phyloP scores from a whole-genome alignment of 2,888 invertebrate species.

The Labia minor region DNA sequence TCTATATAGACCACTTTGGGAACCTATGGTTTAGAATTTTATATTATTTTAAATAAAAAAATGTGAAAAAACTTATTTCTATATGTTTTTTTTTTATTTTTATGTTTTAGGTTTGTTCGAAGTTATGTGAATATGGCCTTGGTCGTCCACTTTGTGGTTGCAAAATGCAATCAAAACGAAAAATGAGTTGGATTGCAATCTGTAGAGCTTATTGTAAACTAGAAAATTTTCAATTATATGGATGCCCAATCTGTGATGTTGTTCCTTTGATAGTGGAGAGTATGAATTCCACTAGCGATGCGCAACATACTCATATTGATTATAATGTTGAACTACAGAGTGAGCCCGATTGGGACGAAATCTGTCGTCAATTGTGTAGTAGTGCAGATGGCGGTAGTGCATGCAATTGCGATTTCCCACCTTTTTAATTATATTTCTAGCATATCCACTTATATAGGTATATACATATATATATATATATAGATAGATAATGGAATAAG shows the following conservation, averaged over 20 bases:
- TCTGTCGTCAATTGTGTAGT: not conserved
- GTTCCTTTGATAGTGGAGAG: not conserved
- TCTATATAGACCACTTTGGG: too few relatives aligned
- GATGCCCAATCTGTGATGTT: not conserved
- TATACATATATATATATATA: too few relatives aligned
- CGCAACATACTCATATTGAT: not conserved
- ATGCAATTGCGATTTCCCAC: not conserved
- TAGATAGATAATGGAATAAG: too few relatives aligned
- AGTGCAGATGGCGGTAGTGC: not conserved
- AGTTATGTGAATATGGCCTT: not conserved
- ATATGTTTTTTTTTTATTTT: too few relatives aligned
- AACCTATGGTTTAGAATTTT: not conserved
- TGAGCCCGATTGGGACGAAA: not conserved
- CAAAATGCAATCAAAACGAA: not conserved
- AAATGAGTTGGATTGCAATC: not conserved
- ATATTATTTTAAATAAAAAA: not conserved
- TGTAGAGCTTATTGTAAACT: not conserved
- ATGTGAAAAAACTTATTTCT: not conserved
- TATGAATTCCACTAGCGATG: not conserved
- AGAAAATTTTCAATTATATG: not conserved
- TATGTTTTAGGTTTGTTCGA: not conserved
- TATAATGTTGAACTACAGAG: too few relatives aligned
- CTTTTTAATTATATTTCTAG: not conserved
- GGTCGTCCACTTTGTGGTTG: not conserved
- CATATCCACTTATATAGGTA: too few relatives aligned